Evolutionary conservation across 2,888 invertebrate genomes (phyloP), one percentile per base, ranked within the genome.

Genomic region (Aphrophora alni): DNA sequence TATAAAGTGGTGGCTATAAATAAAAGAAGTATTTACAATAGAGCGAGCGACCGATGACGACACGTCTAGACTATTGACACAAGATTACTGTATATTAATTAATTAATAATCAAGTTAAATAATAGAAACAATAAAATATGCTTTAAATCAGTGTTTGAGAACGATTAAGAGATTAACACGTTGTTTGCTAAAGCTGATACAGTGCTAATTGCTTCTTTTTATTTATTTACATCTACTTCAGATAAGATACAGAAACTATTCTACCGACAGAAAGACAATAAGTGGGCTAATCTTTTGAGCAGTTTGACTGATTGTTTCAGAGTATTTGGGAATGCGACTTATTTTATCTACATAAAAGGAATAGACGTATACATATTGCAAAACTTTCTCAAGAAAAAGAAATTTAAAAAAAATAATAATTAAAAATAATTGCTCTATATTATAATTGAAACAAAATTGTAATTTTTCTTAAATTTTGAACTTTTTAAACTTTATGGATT

Each of bases 61-160:
- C 44, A 14, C 44, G 12, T 44, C 44, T 44, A 2, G 2, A 44
- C 59, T 59, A 59, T 59, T 59, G 59, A 59, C 59, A 59, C 5
- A 21, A 59, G 59, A 59, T 59, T 59, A 59, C 21, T 21, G 59
- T 21, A 59, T 59, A 59, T 59, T 59, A 59, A 59, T 59, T 59
- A 59, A 59, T n/a, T 59, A 59, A 21, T 59, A 59, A 59, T n/a
- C 59, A 59, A 59, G 59, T 59, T 59, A 59, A 59, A 59, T 21
- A 59, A 59, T 21, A 59, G 59, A 59, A 59, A 59, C 59, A 59
- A 59, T 59, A 59, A 59, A 59, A 59, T 59, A 59, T 59, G 59
- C 59, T 59, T 59, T 59, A 59, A 59, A 59, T 59, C 59, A 59
- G 59, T 59, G 59, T 59, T 59, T 59, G 21, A 59, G 59, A 59